Base-by-base conservation (phyloP, 2,797 vertebrate genomes). In the Danio jaintianensis region DNA sequence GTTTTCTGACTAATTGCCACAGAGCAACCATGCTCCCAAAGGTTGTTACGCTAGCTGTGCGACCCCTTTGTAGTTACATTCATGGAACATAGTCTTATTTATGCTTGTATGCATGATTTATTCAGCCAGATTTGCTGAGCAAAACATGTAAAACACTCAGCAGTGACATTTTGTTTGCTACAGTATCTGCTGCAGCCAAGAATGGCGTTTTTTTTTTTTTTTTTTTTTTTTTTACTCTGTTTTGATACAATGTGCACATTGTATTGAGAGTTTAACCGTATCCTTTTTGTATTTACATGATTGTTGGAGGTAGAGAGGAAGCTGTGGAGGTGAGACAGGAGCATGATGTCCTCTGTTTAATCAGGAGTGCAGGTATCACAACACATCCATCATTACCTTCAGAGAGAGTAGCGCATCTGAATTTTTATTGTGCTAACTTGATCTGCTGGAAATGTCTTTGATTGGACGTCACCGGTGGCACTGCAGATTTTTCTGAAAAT, bases 301-400 rank as follows among this genome's bases (percentile, higher is more conserved):
- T 67, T 52, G 82, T 82, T 50, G 40, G 69, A 77, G 72, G 74
- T 71, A 74, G 72, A 80, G 50, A 81, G 81, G 56, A 75, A 82
- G 82, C 70, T 72, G 71, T 53, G 63, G 66, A 75, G 77, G 70
- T 75, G 47, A 76, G 68, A 43, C 73, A 69, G 76, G 75, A 78
- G 59, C 76, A 73, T n/a, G 7, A 9, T 79, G 74, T 66, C 78
- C 81, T 81, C 64, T 84, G 56, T 83, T 83, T 81, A 70, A 83
- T 85, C 74, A 75, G 75, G 63, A 82, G 74, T 66, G 69, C 22
- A 56, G 42, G 58, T 59, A 82, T 74, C 15, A 48, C 55, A 52
- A 20, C 61, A 62, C 81, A 87, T 87, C 82, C 79, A 86, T 89
- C 88, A 85, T 75, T 63, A 59, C 29, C 53, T 40, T n/a, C 40